These are phyloP conservation scores for Daktulosphaira vitifoliae DNA, from an alignment of 1,140 invertebrate species.

Conservation along the genomic window DNA sequence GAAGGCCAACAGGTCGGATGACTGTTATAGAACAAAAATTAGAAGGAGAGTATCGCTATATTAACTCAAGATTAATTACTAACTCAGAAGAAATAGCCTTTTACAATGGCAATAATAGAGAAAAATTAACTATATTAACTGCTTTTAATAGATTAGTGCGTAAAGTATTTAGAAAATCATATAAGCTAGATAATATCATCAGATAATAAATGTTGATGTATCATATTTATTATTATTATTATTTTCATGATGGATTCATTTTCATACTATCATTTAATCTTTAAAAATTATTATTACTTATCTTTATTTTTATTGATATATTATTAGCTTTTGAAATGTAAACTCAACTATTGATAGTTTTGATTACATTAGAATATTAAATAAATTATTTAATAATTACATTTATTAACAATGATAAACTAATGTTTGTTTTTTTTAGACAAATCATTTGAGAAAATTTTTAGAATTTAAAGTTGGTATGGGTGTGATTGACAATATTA, in stretches of 20 bases:
- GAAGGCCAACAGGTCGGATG: slow-evolving; percentile 76
- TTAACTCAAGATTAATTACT: slow-evolving; percentile 91
- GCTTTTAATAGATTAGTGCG: slow-evolving; percentile 83
- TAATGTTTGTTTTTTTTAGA: slow-evolving; percentile 44
- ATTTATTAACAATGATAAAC: not conserved
- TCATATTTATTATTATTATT: too few relatives aligned
- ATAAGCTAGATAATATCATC: too few relatives aligned
- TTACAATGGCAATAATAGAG: slow-evolving; percentile 58
- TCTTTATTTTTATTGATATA: slow-evolving; percentile 6
- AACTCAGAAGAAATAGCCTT: slow-evolving; percentile 98
- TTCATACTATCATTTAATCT: not conserved
- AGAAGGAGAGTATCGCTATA: slow-evolving; percentile 95
- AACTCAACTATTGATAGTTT: too few relatives aligned
- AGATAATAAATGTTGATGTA: too few relatives aligned
- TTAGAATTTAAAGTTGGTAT: slow-evolving; percentile 85
- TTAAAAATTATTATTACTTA: slow-evolving; percentile 4
- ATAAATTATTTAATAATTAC: not conserved
- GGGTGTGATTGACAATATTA: slow-evolving; percentile 90
- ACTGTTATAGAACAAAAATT: slow-evolving; percentile 91
- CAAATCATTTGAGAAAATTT: slow-evolving; percentile 74
- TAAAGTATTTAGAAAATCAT: slow-evolving; percentile 36
- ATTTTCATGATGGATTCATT: too few relatives aligned
- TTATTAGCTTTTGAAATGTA: slow-evolving; percentile 10
- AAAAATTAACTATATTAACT: slow-evolving; percentile 76
- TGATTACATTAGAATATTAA: slow-evolving; percentile 9